A percentile compares a stretch with the other conserved stretches of the same genome.
phyloP scores from a whole-genome alignment of 2,888 invertebrate species.

The Drosophila vallismaia region DNA sequence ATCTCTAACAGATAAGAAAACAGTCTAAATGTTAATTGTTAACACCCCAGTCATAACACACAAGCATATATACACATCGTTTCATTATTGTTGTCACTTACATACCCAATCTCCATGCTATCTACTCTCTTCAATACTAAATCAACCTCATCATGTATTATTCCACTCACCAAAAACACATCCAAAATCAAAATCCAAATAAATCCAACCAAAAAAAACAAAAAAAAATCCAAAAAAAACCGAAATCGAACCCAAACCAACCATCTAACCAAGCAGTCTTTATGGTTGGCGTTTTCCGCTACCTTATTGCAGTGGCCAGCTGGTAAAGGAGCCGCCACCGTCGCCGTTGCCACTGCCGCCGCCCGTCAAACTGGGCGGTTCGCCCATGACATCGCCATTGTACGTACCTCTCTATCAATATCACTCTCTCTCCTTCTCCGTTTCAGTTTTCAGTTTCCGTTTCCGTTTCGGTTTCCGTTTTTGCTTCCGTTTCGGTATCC shows the following conservation, averaged over 20 bases:
- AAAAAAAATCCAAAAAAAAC: neutral
- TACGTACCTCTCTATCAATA: slow-evolving; percentile 83
- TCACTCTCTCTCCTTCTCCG: slow-evolving; percentile 3
- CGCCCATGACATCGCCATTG: slow-evolving; percentile 88
- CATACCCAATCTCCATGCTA: slow-evolving; percentile 20
- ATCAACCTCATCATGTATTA: slow-evolving; percentile 49
- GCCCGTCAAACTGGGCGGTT: slow-evolving; percentile 90
- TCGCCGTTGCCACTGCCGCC: slow-evolving; percentile 91
- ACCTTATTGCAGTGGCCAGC: slow-evolving; percentile 95
- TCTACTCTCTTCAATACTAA: slow-evolving; percentile 39
- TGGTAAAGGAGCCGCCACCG: slow-evolving; percentile 89
- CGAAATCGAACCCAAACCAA: slow-evolving; percentile 44
- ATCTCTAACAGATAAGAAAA: slow-evolving; percentile 1
- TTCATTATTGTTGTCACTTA: slow-evolving; percentile 15
- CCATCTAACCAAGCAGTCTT: slow-evolving; percentile 88
- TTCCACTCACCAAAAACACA: slow-evolving; percentile 29
- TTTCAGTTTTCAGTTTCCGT: slow-evolving; percentile 8
- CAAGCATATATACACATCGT: slow-evolving; percentile 7
- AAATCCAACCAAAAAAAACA: slow-evolving; percentile 32
- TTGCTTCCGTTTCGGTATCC: neutral
- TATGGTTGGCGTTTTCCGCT: slow-evolving; percentile 98
- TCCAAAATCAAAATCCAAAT: slow-evolving; percentile 10
- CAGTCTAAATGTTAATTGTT: slow-evolving; percentile 1
- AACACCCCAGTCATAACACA: neutral
- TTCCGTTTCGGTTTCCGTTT: slow-evolving; percentile 4